A percentile compares a stretch with the other conserved stretches of the same genome.
Conservation (phyloP, 2,888 invertebrate genomes). For the Machimus atricapillus region DNA sequence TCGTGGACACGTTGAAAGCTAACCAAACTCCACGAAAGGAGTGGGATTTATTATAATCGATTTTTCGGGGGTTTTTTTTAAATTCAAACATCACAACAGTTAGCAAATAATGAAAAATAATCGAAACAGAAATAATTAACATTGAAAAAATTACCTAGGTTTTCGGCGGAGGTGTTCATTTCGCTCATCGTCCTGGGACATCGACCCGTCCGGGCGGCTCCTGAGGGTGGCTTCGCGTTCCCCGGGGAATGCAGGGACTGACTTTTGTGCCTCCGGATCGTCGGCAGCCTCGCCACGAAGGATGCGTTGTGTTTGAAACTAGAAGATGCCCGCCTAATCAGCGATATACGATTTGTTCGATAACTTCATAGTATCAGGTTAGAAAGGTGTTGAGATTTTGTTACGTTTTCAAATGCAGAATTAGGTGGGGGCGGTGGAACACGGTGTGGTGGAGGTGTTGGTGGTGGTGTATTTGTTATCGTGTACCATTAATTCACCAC, state of each 20-base stretch:
- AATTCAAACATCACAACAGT: conserved; percentile 61
- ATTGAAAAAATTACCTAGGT: conserved; percentile 68
- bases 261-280: conserved; percentile 82
- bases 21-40: neutral
- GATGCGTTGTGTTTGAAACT: conserved; percentile 94
- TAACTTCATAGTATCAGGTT: conserved; percentile 50
- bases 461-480: conserved; percentile 16
- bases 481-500: neutral
- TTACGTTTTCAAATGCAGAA: conserved; percentile 35
- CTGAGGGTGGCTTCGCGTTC: conserved; percentile 55
- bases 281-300: conserved; percentile 89
- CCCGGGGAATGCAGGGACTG: conserved; percentile 78
- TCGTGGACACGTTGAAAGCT: conserved; percentile 12
- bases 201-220: conserved; percentile 60
- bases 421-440: neutral
- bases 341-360: conserved; percentile 55
- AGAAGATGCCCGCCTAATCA: conserved; percentile 74
- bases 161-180: conserved; percentile 77
- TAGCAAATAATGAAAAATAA: conserved; percentile 53
- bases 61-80: conserved; percentile 50
- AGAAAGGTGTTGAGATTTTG: conserved; percentile 46
- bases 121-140: conserved; percentile 43
- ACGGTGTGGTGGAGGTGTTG: neutral
- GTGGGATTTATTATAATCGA: neutral
- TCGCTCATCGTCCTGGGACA: conserved; percentile 72